Base-by-base conservation (phyloP, 2,888 invertebrate genomes). In the Ditylenchus weischeri region DNA sequence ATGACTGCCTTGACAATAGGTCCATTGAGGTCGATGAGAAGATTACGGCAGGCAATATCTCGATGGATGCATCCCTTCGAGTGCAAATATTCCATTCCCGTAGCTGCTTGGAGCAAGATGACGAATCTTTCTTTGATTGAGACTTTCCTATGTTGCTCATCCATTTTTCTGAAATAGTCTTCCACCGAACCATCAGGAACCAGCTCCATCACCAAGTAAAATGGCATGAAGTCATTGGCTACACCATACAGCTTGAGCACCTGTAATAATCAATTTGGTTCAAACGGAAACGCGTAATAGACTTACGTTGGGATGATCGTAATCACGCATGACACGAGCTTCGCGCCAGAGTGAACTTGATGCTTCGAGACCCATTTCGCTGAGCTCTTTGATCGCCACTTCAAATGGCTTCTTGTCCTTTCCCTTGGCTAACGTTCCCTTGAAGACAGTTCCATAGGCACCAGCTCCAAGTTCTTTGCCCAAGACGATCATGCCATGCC, bases 151-250 rank as follows among this genome's bases (percentile, higher is more conserved):
- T 66, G 57, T 18, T 63, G 61, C 23, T 67, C 49, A 51, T 57
- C 29, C 50, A 72, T 66, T 49, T 63, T 19, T 4, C 29, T 5
- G 23, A 21, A 19, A 51, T 68, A 66, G 3, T 54, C 59, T 65
- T 73, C 70, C 21, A 71, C 65, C 0, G 70, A 66, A 0, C 72
- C 72, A 35, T 70, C 72, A 4, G 49, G 38, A 15, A 71, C 68
- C 15, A 68, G 38, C 54, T 74, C 74, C 71, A 74, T 69, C n/a
- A 74, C 64, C 38, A 74, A 65, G 58, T 68, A 73, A 60, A 68
- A 73, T 35, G 73, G 73, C 69, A 62, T 47, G 35, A 64, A 62
- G 48, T 73, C 73, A 58, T 73, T 73, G 57, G 65, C 66, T 6
- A 73, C 72, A 18, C 73, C 73, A 61, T 72, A 73, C 62, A 73